These are phyloP conservation scores for Macrostomum cliftonense DNA, from an alignment of 2,888 invertebrate species.

Conservation along the genomic window DNA sequence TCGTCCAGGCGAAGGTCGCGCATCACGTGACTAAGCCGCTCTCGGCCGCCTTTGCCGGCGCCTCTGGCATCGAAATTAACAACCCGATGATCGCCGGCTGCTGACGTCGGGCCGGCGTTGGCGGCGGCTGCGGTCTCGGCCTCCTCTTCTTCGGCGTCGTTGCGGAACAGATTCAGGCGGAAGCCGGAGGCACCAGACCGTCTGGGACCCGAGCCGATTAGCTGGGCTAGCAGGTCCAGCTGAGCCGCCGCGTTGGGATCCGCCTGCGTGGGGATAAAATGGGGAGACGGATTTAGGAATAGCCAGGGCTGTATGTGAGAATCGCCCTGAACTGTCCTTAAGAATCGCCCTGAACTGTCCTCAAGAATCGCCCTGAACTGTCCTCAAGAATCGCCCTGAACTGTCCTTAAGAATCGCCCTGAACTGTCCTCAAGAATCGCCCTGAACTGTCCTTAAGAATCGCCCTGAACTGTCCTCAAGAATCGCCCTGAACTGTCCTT, in stretches of 20 bases:
- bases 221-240: conserved; percentile 29
- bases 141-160: conserved; percentile 17
- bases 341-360: no score
- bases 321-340: no score
- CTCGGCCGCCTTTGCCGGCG: neutral
- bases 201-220: conserved; percentile 24
- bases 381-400: no score
- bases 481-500: no score
- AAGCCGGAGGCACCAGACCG: conserved; percentile 18
- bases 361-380: no score
- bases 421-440: no score
- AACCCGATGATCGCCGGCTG: neutral
- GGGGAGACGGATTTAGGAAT: no score
- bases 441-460: no score
- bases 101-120: neutral
- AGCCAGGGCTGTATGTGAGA: no score
- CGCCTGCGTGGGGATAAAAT: no score
- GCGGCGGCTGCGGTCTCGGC: neutral
- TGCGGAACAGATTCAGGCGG: conserved; percentile 28
- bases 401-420: no score
- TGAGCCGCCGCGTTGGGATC: conserved; percentile 33
- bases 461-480: no score
- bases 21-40: conserved; percentile 25
- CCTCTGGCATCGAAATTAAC: neutral
- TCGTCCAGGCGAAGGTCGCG: conserved; percentile 23